Evolutionary conservation across 2,888 invertebrate species (phyloP).

Genomic region (Oligia strigilis): DNA sequence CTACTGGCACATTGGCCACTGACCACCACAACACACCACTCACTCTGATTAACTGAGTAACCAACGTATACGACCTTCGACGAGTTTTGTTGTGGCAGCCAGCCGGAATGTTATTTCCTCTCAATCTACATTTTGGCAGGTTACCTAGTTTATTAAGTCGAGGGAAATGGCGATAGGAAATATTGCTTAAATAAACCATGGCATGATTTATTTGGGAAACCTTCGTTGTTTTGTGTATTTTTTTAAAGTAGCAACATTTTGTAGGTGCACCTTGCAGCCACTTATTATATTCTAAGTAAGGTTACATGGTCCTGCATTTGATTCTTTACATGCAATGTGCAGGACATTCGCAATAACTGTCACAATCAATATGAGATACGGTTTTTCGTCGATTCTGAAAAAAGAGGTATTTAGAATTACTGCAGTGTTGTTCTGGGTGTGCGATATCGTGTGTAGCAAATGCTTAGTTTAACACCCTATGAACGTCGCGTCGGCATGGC

Average conservation of each 20-base stretch:
- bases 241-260: not conserved
- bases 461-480: conserved; percentile 19
- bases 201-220: conserved; percentile 21
- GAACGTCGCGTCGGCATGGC: conserved; percentile 12
- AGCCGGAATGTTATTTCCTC: conserved; percentile 70
- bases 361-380: too few species aligned
- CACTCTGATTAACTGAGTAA: conserved; percentile 54
- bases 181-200: conserved; percentile 19
- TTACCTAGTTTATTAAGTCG: conserved; percentile 50
- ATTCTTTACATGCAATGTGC: too few species aligned
- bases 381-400: too few species aligned
- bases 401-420: too few species aligned
- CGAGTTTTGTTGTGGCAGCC: conserved; percentile 69
- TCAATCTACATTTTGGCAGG: conserved; percentile 58
- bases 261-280: not conserved
- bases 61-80: conserved; percentile 72
- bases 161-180: conserved; percentile 41
- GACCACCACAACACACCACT: conserved; percentile 58
- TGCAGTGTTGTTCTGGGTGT: too few species aligned
- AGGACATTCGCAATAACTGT: too few species aligned
- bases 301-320: not conserved
- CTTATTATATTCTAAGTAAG: not conserved
- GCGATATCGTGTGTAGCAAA: conserved; percentile 16
- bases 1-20: conserved; percentile 69
- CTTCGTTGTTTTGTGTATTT: not conserved